Percentiles rank a stretch among this genome's conserved stretches.
These are phyloP conservation scores for Drosophila baimaii DNA, from an alignment of 1,140 invertebrate genomes.

Conservation along the genomic window DNA sequence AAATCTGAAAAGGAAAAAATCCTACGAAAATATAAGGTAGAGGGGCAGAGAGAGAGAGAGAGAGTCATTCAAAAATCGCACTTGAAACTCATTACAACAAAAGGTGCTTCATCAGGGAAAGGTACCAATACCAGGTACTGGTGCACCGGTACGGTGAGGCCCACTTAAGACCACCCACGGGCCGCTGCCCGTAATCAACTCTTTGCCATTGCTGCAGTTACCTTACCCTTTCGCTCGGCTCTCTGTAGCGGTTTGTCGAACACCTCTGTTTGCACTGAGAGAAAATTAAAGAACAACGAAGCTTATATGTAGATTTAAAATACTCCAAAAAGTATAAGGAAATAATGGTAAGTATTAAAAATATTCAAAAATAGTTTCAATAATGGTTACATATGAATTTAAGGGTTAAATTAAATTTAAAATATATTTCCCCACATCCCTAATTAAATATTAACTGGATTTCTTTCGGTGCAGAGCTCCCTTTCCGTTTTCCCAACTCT, in stretches of 20 bases:
- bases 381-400: no score
- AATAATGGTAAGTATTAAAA: no score
- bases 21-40: conserved; percentile 8
- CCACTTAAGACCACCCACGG: conserved; percentile 72
- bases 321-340: no score
- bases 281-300: background rate
- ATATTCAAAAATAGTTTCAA: no score
- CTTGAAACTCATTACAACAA: conserved; percentile 81
- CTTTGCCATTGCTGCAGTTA: conserved; percentile 31
- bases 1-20: conserved; percentile 42
- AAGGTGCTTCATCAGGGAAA: conserved; percentile 74
- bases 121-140: conserved; percentile 13
- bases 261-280: conserved; percentile 48
- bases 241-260: conserved; percentile 42
- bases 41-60: background rate
- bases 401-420: no score
- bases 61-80: conserved; percentile 68
- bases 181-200: conserved; percentile 69
- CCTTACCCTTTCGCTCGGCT: conserved; percentile 6
- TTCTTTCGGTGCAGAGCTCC: conserved; percentile 40
- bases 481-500: conserved; percentile 67
- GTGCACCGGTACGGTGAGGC: conserved; percentile 29
- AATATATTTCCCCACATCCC: accelerated
- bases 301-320: no score
- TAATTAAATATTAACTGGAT: conserved; percentile 11